phyloP scores from a whole-genome alignment of 2,888 invertebrate species.

The Sesamia inferens region DNA sequence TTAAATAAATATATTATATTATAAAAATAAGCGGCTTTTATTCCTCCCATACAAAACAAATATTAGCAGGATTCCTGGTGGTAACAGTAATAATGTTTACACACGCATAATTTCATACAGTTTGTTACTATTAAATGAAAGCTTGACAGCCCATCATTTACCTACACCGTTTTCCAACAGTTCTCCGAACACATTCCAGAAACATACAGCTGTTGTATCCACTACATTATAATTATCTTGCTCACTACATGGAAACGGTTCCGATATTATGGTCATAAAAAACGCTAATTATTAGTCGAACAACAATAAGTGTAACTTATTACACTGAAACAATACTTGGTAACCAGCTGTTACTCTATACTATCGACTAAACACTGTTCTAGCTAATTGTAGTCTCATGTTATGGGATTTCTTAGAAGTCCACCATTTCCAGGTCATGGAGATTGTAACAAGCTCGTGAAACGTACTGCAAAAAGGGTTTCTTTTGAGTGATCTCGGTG shows the following conservation, averaged over 20 bases:
- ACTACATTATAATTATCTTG: constrained; percentile 48
- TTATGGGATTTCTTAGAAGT: constrained; percentile 25
- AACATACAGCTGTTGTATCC: constrained; percentile 20
- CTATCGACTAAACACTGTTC: constrained; percentile 34
- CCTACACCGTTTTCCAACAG: constrained; percentile 2
- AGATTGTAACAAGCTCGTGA: constrained; percentile 16
- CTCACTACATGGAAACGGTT: constrained; percentile 38
- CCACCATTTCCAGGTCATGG: constrained; percentile 21
- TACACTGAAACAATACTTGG: constrained; percentile 44
- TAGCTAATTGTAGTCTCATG: constrained; percentile 37
- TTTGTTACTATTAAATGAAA: constrained; percentile 20
- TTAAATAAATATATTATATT: too few species aligned
- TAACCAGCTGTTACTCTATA: constrained; percentile 22
- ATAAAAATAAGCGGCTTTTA: too few species aligned
- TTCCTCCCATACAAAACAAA: too few species aligned
- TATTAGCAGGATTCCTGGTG: background rate
- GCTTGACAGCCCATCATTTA: constrained; percentile 26
- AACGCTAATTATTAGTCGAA: constrained; percentile 41
- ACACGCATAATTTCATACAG: constrained; percentile 10
- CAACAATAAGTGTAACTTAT: constrained; percentile 27
- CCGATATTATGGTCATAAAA: constrained; percentile 37
- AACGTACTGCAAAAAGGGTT: constrained; percentile 1
- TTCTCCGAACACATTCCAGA: constrained; percentile 14
- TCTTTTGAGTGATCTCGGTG: background rate
- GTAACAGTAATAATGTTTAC: constrained; percentile 9